Conservation (phyloP, 2,888 invertebrate species). For the Cecidostiba fungosa region DNA sequence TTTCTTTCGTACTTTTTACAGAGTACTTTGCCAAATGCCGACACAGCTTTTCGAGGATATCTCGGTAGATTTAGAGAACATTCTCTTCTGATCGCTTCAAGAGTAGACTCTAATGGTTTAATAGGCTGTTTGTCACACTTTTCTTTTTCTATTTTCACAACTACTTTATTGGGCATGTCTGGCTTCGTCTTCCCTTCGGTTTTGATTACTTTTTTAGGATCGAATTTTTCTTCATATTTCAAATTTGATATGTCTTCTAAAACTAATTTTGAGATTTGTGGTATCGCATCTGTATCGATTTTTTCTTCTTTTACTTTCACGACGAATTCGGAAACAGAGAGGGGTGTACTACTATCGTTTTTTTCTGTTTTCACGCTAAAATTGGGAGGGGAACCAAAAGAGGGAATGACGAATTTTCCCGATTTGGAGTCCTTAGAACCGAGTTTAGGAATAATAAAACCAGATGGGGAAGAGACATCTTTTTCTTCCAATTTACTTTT, state of each 20-base stretch:
- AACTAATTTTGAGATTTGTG: not conserved
- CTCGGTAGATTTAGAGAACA: slow-evolving; percentile 63
- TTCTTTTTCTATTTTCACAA: slow-evolving; percentile 36
- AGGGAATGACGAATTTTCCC: slow-evolving; percentile 49
- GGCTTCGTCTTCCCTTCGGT: not conserved
- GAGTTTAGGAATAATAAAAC: slow-evolving; percentile 40
- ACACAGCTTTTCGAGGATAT: slow-evolving; percentile 72
- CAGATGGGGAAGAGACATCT: not conserved
- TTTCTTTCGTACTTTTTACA: slow-evolving; percentile 76
- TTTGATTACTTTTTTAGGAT: slow-evolving; percentile 18
- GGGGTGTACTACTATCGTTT: slow-evolving; percentile 37
- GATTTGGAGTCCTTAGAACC: slow-evolving; percentile 23
- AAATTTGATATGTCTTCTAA: slow-evolving; percentile 65
- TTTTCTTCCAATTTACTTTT: slow-evolving; percentile 9
- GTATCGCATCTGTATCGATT: not conserved
- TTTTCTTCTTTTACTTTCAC: slow-evolving; percentile 58
- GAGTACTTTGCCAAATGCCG: slow-evolving; percentile 82
- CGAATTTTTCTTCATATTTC: slow-evolving; percentile 57
- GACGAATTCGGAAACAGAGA: slow-evolving; percentile 69
- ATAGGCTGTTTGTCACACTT: not conserved
- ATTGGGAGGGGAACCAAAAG: slow-evolving; percentile 72
- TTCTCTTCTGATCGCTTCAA: slow-evolving; percentile 46
- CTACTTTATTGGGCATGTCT: not conserved
- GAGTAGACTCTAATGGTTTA: slow-evolving; percentile 33
- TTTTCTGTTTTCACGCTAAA: slow-evolving; percentile 59